phyloP scores from a whole-genome alignment of 2,888 invertebrate species.

The Plebejus argus region DNA sequence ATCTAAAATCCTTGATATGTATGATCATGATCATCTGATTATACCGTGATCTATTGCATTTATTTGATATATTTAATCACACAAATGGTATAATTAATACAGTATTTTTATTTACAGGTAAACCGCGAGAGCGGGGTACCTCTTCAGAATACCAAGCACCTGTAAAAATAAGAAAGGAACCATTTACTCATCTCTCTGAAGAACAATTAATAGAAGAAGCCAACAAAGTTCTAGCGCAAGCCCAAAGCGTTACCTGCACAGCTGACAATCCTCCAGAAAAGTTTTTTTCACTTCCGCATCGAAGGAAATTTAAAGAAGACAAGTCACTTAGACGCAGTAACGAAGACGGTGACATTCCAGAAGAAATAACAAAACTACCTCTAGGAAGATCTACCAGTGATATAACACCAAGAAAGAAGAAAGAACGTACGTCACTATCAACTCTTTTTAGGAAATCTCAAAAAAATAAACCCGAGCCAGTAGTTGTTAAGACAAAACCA shows the following conservation, averaged over 20 bases:
- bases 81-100: conserved; percentile 31
- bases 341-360: conserved; percentile 74
- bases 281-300: conserved; percentile 85
- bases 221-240: conserved; percentile 87
- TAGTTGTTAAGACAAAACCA: conserved; percentile 72
- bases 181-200: conserved; percentile 85
- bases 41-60: neutral
- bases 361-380: conserved; percentile 55
- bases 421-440: conserved; percentile 84
- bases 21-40: neutral
- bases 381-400: conserved; percentile 82
- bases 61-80: too few species aligned
- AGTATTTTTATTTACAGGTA: conserved; percentile 61
- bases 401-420: conserved; percentile 71
- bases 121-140: conserved; percentile 70
- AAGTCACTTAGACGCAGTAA: conserved; percentile 72
- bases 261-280: conserved; percentile 82
- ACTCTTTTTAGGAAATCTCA: conserved; percentile 84
- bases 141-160: conserved; percentile 55
- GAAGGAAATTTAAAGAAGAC: conserved; percentile 77
- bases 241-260: conserved; percentile 85
- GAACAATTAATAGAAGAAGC: conserved; percentile 89
- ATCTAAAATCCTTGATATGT: neutral
- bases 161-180: conserved; percentile 67
- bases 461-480: conserved; percentile 71